Base-by-base conservation (phyloP, 2,888 invertebrate species). In the Pardosa pseudoannulata region DNA sequence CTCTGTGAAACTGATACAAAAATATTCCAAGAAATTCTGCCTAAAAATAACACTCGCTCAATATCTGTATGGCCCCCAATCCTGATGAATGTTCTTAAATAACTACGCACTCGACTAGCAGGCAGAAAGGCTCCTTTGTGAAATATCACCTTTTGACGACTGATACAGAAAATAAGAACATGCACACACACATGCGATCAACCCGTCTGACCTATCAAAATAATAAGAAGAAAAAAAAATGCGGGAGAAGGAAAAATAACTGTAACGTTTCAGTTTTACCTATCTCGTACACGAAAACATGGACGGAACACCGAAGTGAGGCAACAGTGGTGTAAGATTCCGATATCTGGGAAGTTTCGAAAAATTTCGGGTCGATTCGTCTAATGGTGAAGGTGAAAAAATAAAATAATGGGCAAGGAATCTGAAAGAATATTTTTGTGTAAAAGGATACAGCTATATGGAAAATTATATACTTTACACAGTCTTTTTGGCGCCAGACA, bases 131-230 rank as follows among this genome's bases (percentile, higher is more conserved):
- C 39, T 73, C 73, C 80, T 80, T 67, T 67, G 56, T 62, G 74
- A 68, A 81, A 74, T 27, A 67, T 46, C 68, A 78, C 80, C 80
- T 80, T 80, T 73, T 65, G 80, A 80, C 73, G 80, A 73, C 74
- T 74, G 81, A 81, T 74, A 81, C 3, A 32, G 74, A 73, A 73
- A 80, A 79, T 65, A 41, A 76, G 65, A 41, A 13, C 76, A 76
- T 27, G 29, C 32, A 62, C 72, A 65, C 50, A 71, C 50, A 74
- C 73, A 56, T 39, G 62, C 36, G 39, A 62, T 56, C 67, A 68
- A 81, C 81, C 81, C 73, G 65, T 23, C 74, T 81, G 81, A 81
- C 81, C 81, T 36, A 74, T 81, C 74, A 74, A 74, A 78, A 28
- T 9, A 36, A 46, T 11, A 2, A 16, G 41, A 56, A 9, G 36